These are phyloP conservation scores for Meandrusa payeni DNA, from an alignment of 2,888 invertebrate species.

Conservation along the genomic window DNA sequence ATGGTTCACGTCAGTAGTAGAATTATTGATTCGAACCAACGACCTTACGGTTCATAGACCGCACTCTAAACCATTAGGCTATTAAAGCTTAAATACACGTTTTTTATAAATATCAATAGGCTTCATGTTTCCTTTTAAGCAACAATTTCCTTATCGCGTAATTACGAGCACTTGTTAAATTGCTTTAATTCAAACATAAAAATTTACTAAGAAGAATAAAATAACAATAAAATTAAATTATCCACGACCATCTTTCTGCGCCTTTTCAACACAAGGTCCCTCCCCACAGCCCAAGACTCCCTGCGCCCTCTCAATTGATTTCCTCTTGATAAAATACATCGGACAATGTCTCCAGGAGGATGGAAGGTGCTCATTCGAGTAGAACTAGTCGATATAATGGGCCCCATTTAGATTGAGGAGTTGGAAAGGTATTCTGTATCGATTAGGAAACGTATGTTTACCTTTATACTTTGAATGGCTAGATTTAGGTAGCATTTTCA, in stretches of 20 bases:
- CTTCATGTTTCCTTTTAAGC: no score
- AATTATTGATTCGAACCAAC: no score
- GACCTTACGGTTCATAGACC: no score
- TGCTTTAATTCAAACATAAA: no score
- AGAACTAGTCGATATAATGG: constrained; percentile 13
- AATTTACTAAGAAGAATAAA: not conserved
- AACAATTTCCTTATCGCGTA: no score
- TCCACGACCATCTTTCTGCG: no score
- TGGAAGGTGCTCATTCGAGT: constrained; percentile 5
- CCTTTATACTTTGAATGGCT: not conserved
- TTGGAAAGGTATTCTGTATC: not conserved
- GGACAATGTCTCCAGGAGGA: constrained; percentile 12
- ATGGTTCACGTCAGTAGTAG: no score
- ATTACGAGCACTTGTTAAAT: no score
- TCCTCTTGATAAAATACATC: constrained; percentile 11
- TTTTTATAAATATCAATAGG: no score
- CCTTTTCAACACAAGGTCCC: not conserved
- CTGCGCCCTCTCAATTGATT: constrained; percentile 7
- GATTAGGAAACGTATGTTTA: not conserved
- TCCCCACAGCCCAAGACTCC: not conserved
- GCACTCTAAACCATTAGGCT: no score
- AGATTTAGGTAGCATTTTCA: no score
- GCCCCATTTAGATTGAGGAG: constrained; percentile 1
- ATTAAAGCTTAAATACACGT: no score
- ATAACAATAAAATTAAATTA: not conserved